phyloP scores from a whole-genome alignment of 2,888 invertebrate genomes.

The Globia sparganii region DNA sequence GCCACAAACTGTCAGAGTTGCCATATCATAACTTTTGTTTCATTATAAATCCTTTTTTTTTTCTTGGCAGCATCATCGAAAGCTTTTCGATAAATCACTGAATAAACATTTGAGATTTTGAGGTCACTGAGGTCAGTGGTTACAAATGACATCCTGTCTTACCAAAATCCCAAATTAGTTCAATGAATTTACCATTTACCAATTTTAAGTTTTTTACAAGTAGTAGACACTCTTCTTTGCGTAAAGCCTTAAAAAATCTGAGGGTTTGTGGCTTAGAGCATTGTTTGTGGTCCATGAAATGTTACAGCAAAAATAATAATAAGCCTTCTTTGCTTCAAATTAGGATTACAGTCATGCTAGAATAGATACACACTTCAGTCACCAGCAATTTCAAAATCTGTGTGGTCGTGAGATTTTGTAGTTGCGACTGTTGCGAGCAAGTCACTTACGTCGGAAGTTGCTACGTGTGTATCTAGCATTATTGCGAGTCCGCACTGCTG shows the following conservation, averaged over 20 bases:
- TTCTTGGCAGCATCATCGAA: neutral
- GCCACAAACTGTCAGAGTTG: slow-evolving; percentile 87
- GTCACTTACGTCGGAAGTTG: neutral
- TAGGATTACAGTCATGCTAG: too few species aligned
- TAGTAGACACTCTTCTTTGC: neutral
- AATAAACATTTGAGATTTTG: too few species aligned
- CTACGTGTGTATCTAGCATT: neutral
- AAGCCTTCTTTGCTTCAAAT: neutral
- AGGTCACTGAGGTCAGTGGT: too few species aligned
- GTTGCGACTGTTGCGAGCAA: neutral
- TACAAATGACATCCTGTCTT: neutral
- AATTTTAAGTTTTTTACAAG: neutral
- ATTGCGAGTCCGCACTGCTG: neutral
- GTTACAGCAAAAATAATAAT: neutral
- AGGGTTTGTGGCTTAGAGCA: too few species aligned
- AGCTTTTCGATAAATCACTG: too few species aligned
- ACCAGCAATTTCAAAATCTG: neutral
- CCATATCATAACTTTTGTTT: slow-evolving; percentile 59
- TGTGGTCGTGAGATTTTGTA: neutral
- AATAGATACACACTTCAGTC: too few species aligned
- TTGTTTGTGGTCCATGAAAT: neutral
- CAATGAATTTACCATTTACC: neutral
- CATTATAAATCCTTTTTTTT: neutral
- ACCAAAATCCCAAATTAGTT: neutral
- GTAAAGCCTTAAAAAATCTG: neutral